These are phyloP conservation scores for Chesias legatella DNA, from an alignment of 2,888 invertebrate genomes.

Conservation along the genomic window DNA sequence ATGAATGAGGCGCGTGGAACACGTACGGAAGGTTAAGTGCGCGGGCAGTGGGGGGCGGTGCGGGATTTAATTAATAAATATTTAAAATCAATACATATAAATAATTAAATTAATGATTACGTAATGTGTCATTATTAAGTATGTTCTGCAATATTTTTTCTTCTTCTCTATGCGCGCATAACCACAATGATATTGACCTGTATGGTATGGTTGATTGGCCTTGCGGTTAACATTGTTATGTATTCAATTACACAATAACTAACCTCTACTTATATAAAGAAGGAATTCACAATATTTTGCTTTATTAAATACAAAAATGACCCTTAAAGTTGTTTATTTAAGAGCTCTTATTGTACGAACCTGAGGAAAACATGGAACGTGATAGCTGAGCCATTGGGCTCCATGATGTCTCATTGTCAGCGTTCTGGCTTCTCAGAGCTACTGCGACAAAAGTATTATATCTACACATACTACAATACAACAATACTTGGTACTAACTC, in stretches of 20 bases:
- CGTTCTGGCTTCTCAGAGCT: slow-evolving; percentile 54
- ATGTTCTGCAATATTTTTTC: background rate
- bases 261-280: too few species aligned
- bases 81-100: too few species aligned
- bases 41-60: too few species aligned
- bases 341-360: slow-evolving; percentile 51
- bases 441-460: slow-evolving; percentile 30
- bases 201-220: too few species aligned
- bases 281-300: too few species aligned
- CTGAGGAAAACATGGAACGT: slow-evolving; percentile 53
- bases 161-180: background rate
- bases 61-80: too few species aligned
- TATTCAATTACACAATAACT: too few species aligned
- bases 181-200: background rate
- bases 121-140: too few species aligned
- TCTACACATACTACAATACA: slow-evolving; percentile 26
- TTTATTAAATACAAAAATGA: slow-evolving; percentile 5
- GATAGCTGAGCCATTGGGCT: slow-evolving; percentile 60
- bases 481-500: background rate
- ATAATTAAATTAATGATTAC: too few species aligned
- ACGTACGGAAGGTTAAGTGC: too few species aligned
- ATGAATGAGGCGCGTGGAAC: too few species aligned
- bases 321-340: slow-evolving; percentile 1
- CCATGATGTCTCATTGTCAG: slow-evolving; percentile 50
- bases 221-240: too few species aligned